Conservation (phyloP, 1,140 invertebrate species). For the Ceratina japonica region DNA sequence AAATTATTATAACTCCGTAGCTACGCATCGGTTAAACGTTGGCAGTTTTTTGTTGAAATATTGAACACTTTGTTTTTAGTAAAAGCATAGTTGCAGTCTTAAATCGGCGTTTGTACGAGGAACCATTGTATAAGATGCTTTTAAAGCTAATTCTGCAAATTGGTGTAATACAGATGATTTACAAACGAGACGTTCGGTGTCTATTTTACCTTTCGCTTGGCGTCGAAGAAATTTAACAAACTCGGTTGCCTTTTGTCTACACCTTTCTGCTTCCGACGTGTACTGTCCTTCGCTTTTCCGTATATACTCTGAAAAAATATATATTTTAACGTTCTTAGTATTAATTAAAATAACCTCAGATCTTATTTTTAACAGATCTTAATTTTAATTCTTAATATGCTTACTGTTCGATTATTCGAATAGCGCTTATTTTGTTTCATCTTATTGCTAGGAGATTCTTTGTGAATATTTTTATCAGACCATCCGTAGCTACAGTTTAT, state of each 20-base stretch:
- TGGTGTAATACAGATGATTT: no score
- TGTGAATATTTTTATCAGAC: neutral
- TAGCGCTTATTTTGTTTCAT: slow-evolving; percentile 5
- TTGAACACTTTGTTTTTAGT: no score
- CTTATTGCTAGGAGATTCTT: slow-evolving; percentile 12
- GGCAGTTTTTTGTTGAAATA: no score
- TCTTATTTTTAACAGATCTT: neutral
- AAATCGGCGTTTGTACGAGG: no score
- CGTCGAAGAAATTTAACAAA: slow-evolving; percentile 37
- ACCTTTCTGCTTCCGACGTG: slow-evolving; percentile 39
- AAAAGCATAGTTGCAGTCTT: no score
- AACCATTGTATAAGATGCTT: no score
- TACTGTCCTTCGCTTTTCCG: slow-evolving; percentile 3
- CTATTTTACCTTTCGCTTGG: no score
- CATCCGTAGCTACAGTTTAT: slow-evolving; percentile 18
- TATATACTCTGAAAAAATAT: slow-evolving; percentile 13
- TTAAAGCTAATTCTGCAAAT: no score
- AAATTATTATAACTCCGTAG: no score
- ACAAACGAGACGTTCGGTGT: no score
- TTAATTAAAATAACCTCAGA: neutral
- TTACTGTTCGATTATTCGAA: slow-evolving; percentile 23
- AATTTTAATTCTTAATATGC: neutral
- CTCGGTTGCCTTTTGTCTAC: slow-evolving; percentile 41
- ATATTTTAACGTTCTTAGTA: neutral
- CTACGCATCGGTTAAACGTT: no score